Evolutionary conservation across 2,888 invertebrate species (phyloP).

Genomic region (Rhagophthalmus giganteus): DNA sequence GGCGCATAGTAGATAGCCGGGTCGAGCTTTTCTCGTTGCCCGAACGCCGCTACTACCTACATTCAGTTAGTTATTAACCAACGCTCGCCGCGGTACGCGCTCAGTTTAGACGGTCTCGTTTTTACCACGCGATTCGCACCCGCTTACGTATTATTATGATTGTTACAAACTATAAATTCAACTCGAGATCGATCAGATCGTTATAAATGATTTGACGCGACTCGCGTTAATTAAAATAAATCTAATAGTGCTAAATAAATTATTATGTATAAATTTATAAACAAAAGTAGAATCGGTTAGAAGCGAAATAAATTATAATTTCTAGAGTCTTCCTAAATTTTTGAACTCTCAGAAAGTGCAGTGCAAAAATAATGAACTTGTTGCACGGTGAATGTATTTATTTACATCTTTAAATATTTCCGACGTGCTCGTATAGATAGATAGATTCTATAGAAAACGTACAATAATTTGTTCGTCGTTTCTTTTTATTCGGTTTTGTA

Average conservation of each 20-base stretch:
- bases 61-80: constrained; percentile 39
- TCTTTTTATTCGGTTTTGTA: too few species aligned
- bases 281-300: too few species aligned
- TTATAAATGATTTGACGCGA: too few species aligned
- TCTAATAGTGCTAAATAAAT: too few species aligned
- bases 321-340: too few species aligned
- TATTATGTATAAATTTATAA: too few species aligned
- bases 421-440: too few species aligned
- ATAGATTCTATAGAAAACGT: too few species aligned
- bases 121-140: constrained; percentile 28
- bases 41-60: constrained; percentile 28
- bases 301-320: too few species aligned
- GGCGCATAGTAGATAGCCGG: constrained; percentile 37
- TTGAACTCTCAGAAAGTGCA: too few species aligned
- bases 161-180: constrained; percentile 10
- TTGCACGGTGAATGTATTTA: constrained; percentile 3
- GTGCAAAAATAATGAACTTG: constrained; percentile 8
- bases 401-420: neutral
- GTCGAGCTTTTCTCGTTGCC: constrained; percentile 37
- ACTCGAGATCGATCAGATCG: constrained; percentile 1
- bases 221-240: constrained; percentile 8
- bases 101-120: constrained; percentile 19
- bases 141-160: constrained; percentile 15
- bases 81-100: constrained; percentile 36
- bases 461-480: too few species aligned